Evolutionary conservation across 2,888 invertebrate genomes (phyloP).

Genomic region (Ametastegia equiseti): DNA sequence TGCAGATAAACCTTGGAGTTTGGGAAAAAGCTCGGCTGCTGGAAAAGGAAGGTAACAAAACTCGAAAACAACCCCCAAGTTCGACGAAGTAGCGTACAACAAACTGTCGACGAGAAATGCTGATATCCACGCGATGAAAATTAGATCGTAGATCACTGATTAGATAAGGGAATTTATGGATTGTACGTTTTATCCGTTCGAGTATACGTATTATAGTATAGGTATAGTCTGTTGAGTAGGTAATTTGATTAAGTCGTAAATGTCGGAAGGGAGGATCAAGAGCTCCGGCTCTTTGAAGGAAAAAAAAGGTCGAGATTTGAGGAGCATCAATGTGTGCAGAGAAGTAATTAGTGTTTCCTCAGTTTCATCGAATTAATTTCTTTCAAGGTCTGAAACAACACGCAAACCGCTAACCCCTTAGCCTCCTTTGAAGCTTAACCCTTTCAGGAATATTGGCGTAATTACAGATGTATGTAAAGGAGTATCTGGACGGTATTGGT

Average conservation of each 20-base stretch:
- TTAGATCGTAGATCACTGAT: constrained; percentile 10
- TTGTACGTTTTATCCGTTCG: background rate
- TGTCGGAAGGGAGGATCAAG: background rate
- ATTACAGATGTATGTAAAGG: background rate
- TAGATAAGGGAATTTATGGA: constrained; percentile 1
- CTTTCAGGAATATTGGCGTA: constrained; percentile 13
- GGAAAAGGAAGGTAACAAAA: background rate
- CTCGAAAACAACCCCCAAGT: constrained; percentile 30
- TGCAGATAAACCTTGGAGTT: constrained; percentile 52
- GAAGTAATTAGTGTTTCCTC: background rate
- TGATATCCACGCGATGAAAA: background rate
- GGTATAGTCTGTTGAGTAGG: background rate
- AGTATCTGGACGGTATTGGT: background rate
- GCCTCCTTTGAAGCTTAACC: constrained; percentile 1
- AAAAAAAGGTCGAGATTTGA: background rate
- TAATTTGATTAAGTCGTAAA: background rate
- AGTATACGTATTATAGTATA: background rate
- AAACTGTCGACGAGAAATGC: constrained; percentile 22
- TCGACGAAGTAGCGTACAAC: constrained; percentile 18
- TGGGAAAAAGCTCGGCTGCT: background rate
- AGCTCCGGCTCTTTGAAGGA: background rate
- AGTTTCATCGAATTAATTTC: background rate
- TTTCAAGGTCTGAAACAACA: background rate
- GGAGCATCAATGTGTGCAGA: background rate
- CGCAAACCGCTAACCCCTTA: background rate